Evolutionary conservation across 2,113 vertebrate species (phyloP), one percentile per base, ranked within the genome.

Genomic region (Pseudopipra pipra): DNA sequence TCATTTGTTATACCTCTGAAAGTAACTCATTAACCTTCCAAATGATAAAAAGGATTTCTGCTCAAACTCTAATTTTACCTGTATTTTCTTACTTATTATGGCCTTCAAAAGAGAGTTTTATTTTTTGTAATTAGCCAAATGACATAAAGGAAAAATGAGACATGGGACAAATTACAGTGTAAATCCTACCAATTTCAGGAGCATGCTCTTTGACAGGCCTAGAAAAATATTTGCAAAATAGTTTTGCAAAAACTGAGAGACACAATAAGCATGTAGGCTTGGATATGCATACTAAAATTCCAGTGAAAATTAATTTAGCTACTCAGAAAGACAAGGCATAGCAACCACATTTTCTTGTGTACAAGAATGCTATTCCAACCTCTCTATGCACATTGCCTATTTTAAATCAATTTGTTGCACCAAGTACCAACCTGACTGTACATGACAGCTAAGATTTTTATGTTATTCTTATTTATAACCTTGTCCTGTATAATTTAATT

Each of bases 241-340:
- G 12, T 41, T 41, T 41, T 41, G 39, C 62, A 87, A 87, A 84
- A 88, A n/a, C 52, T 37, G 27, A 28, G 47, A 84, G 33, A n/a
- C 27, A 49, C 24, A 75, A 65, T 2, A 72, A 33, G 77, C 94
- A 49, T 84, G 58, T 56, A 79, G 70, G 35, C 39, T 87, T 79
- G 77, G 44, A 44, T 82, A 83, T 33, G 25, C 61, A 47, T 54
- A 49, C 28, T 78, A 27, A 81, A 94, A 85, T 94, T 63, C 73
- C 87, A 61, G 41, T 44, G 66, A 44, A 84, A 92, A 95, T 95
- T 84, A 44, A 91, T 94, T 94, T 65, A 63, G 37, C 84, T 87
- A 47, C 44, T 19, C 76, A 92, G 61, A 71, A 85, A 81, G 95
- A 43, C 33, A 59, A 72, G 56, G 75, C 80, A 68, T 12, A 44